Base-by-base conservation (phyloP, 2,113 vertebrate genomes). In the Glareola pratincola region DNA sequence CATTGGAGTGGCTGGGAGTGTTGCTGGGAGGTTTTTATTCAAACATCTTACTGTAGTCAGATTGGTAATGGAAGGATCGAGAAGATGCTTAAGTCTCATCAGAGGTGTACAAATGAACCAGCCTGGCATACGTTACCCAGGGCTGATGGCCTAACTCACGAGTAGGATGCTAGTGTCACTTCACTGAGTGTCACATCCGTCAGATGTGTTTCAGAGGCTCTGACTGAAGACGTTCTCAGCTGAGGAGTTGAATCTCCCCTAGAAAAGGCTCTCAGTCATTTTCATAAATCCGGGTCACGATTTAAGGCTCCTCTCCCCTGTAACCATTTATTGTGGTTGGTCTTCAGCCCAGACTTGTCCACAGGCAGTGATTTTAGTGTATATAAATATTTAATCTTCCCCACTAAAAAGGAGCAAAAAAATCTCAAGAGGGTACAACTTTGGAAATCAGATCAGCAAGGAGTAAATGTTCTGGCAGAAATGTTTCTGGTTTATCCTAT, bases 311-410 rank as follows among this genome's bases (percentile, higher is more conserved):
- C 19, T 94, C 45, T 79, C 27, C 76, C 66, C 59, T 87, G 59
- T 66, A 95, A 36, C 81, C 71, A 54, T 95, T 91, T 92, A 51
- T 85, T 53, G 68, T 68, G 81, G 14, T 77, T 94, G 88, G 79
- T 95, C 82, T 95, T 86, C 85, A 86, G 94, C 90, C 94, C 88
- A 93, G 83, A 91, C 72, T 86, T 93, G 72, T 93, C 92, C 56
- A 84, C 79, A 88, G 95, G 82, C 73, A 2, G 66, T 91, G 48
- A 81, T 92, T 96, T 92, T 68, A 91, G 62, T 19, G 39, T 79
- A 39, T 72, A 79, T 66, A 94, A 95, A 79, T 60, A 94, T 69
- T 92, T 94, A 72, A 37, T 91, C 47, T 86, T 88, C 14, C 10
- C 66, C 57, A 41, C 71, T 73, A 63, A 94, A 92, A 92, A 81